phyloP scores from a whole-genome alignment of 1,140 invertebrate species.

The Aradophagus sp. region DNA sequence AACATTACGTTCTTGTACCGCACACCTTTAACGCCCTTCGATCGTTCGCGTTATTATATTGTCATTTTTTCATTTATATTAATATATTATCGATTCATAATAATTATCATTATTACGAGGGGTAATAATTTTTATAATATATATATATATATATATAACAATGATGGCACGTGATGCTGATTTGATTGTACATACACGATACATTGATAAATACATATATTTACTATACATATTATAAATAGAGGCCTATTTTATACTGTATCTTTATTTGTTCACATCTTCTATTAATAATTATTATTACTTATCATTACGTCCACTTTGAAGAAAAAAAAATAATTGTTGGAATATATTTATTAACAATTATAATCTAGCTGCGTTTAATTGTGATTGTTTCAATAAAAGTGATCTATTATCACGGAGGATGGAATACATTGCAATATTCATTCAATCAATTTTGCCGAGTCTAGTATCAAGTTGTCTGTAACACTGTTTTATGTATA shows the following conservation, averaged over 20 bases:
- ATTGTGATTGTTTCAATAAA: constrained; percentile 55
- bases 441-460: constrained; percentile 1
- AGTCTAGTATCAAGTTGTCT: too few species aligned
- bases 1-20: constrained; percentile 30
- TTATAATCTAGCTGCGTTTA: too few species aligned
- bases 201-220: constrained; percentile 63
- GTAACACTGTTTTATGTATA: constrained; percentile 16
- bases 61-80: constrained; percentile 15
- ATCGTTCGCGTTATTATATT: too few species aligned
- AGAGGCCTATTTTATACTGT: constrained; percentile 70
- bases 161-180: constrained; percentile 71
- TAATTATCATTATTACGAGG: constrained; percentile 48
- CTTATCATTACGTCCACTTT: constrained; percentile 56
- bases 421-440: constrained; percentile 35
- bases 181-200: constrained; percentile 70
- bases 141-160: too few species aligned
- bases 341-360: constrained; percentile 63
- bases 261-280: constrained; percentile 63
- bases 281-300: constrained; percentile 52
- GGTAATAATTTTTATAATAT: too few species aligned
- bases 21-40: constrained; percentile 16
- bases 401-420: constrained; percentile 48
- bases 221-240: constrained; percentile 59
- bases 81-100: constrained; percentile 30
- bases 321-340: constrained; percentile 62